Conservation (phyloP, 92 coral and sea anemone genomes). For the Parazoanthus darwini region DNA sequence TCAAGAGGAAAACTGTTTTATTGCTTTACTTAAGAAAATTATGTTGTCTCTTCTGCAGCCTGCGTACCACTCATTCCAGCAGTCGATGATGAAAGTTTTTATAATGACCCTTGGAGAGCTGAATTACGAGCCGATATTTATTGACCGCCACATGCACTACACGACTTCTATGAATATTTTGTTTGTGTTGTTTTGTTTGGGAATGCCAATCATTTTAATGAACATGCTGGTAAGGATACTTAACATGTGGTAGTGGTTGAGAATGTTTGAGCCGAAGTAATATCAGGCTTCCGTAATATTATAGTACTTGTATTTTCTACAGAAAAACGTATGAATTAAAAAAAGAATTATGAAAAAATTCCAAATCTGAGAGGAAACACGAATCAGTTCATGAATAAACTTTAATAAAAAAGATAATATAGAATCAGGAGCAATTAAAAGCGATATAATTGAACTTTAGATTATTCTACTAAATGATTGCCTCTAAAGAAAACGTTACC, state of each 20-base stretch:
- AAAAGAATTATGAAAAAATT: too few species aligned
- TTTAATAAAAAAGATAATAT: too few species aligned
- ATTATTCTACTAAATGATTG: too few species aligned
- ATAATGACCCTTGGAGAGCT: conserved; percentile 89
- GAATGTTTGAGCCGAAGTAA: too few species aligned
- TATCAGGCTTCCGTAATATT: background rate
- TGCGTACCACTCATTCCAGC: conserved; percentile 40
- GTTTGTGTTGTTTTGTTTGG: conserved; percentile 73
- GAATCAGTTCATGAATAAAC: too few species aligned
- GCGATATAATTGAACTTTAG: too few species aligned
- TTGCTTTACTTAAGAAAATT: background rate
- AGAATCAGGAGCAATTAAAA: too few species aligned
- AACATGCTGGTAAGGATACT: conserved; percentile 80
- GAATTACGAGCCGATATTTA: conserved; percentile 72
- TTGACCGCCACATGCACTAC: conserved; percentile 57
- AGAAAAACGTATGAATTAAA: too few species aligned
- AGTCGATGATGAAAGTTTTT: conserved; percentile 76
- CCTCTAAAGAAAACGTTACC: too few species aligned
- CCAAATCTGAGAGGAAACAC: too few species aligned
- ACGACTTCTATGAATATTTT: conserved; percentile 61
- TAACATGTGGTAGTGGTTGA: background rate
- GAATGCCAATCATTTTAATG: conserved; percentile 91
- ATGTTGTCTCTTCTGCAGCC: conserved; percentile 32
- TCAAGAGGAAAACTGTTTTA: background rate
- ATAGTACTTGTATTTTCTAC: too few species aligned